Percentiles rank a stretch among this genome's conserved stretches.
Conservation (phyloP, 2,113 vertebrate species). For the Nycticorax nycticorax region DNA sequence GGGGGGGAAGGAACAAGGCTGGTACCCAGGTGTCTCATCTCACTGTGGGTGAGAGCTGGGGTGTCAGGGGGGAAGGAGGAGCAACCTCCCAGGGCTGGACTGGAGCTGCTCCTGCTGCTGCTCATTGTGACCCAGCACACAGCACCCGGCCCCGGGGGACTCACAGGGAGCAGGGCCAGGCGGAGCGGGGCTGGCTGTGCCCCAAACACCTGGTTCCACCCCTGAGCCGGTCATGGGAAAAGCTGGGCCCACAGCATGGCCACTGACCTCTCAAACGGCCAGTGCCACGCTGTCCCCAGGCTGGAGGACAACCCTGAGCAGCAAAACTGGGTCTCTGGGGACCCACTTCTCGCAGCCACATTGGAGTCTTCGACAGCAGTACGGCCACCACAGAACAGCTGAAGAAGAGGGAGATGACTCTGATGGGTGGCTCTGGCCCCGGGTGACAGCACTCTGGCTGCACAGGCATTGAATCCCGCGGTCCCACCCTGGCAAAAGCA, state of each 20-base stretch:
- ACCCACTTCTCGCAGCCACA: not conserved
- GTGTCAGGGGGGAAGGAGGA: not conserved
- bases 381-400: rapidly evolving
- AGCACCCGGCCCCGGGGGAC: rapidly evolving
- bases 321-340: not conserved
- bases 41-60: not conserved
- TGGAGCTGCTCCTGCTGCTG: not conserved
- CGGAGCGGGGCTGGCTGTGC: rapidly evolving
- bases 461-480: not conserved
- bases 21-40: not conserved
- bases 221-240: not conserved
- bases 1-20: not conserved
- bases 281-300: not conserved
- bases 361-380: not conserved
- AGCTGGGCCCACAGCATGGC: not conserved
- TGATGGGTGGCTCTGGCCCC: not conserved
- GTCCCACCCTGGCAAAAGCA: not conserved
- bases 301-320: not conserved
- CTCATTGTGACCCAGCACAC: rapidly evolving
- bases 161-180: not conserved
- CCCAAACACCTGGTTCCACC: not conserved
- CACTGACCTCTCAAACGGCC: not conserved
- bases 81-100: rapidly evolving
- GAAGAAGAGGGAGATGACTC: not conserved
- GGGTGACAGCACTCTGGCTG: not conserved